A percentile compares a stretch with the other conserved stretches of the same genome.
Conservation (phyloP, 2,888 invertebrate species). For the Epinotia bilunana region DNA sequence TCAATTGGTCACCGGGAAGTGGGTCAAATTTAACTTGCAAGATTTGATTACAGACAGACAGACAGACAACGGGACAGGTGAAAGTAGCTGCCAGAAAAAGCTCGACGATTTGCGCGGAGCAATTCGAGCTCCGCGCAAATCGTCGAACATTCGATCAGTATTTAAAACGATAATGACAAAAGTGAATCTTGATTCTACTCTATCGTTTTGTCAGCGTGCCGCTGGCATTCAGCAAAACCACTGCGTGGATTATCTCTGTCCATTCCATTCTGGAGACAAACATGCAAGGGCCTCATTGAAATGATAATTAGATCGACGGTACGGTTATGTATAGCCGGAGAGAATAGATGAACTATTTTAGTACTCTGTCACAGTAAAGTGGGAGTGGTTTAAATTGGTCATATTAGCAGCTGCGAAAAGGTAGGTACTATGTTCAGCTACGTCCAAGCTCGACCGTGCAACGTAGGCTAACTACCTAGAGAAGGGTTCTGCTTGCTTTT, state of each 20-base stretch:
- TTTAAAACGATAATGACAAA: no score
- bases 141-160: no score
- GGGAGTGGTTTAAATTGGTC: constrained; percentile 9
- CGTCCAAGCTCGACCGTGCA: constrained; percentile 1
- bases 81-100: no score
- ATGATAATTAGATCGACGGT: constrained; percentile 30
- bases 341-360: constrained; percentile 9
- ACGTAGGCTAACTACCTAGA: not conserved
- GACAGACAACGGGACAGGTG: no score
- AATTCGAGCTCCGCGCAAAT: no score
- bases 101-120: no score
- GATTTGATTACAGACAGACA: no score
- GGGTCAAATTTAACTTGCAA: no score
- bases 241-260: constrained; percentile 25
- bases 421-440: constrained; percentile 6
- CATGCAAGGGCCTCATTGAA: constrained; percentile 32
- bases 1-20: no score
- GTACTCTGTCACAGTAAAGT: constrained; percentile 13
- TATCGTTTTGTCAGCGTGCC: not conserved
- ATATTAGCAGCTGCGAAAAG: constrained; percentile 6
- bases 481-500: not conserved
- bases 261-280: constrained; percentile 38
- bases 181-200: no score
- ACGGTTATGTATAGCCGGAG: not conserved
- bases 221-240: constrained; percentile 1